phyloP scores from a whole-genome alignment of 2,888 invertebrate species.

The Sphaeridia pumilis region DNA sequence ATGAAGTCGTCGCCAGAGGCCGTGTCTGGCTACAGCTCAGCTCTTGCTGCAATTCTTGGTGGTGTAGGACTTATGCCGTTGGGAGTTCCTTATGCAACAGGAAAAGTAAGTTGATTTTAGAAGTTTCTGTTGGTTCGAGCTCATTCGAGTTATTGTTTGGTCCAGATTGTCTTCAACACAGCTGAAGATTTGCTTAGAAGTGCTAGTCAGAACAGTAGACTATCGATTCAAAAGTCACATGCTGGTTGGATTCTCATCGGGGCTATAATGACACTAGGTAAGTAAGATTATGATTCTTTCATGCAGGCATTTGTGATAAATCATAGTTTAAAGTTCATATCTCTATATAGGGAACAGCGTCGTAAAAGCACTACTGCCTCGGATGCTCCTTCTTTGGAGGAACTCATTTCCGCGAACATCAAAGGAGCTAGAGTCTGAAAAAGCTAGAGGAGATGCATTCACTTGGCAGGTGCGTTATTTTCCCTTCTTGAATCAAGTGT shows the following conservation, averaged over 20 bases:
- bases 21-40: conserved; percentile 79
- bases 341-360: conserved; percentile 43
- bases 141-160: conserved; percentile 6
- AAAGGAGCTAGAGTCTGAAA: conserved; percentile 94
- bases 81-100: conserved; percentile 92
- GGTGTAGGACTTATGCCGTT: conserved; percentile 79
- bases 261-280: conserved; percentile 87
- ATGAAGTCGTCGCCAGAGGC: conserved; percentile 80
- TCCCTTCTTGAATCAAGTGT: neutral
- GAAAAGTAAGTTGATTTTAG: conserved; percentile 54
- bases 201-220: conserved; percentile 89
- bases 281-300: too few species aligned
- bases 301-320: conserved; percentile 1
- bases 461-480: conserved; percentile 77
- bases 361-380: conserved; percentile 77
- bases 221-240: conserved; percentile 88
- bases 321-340: neutral
- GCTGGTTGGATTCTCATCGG: conserved; percentile 97
- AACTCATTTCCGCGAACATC: conserved; percentile 94
- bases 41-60: conserved; percentile 84
- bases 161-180: conserved; percentile 73
- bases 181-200: conserved; percentile 92
- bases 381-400: conserved; percentile 90
- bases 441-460: conserved; percentile 88
- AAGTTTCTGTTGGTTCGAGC: neutral